phyloP scores from a whole-genome alignment of 2,797 vertebrate genomes.

The Tachyglossus aculeatus region DNA sequence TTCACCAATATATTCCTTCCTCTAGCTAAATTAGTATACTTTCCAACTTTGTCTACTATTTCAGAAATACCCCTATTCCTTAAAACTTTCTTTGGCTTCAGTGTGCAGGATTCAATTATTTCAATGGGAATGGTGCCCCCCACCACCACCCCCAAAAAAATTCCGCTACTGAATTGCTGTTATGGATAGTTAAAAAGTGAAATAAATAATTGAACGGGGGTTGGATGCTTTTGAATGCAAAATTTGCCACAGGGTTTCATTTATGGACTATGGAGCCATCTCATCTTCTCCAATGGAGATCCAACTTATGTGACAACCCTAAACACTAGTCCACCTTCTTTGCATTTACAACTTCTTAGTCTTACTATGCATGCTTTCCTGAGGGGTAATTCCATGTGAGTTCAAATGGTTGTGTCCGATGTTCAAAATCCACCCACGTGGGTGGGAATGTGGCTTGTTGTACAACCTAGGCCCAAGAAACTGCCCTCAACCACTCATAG shows the following conservation, averaged over 20 bases:
- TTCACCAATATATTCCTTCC: slow-evolving; percentile 4
- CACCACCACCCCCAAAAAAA: too few relatives aligned
- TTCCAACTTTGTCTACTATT: slow-evolving; percentile 13
- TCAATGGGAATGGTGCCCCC: neutral
- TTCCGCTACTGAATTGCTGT: slow-evolving; percentile 15
- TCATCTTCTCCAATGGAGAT: neutral
- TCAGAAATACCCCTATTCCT: slow-evolving; percentile 14
- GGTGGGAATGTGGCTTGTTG: slow-evolving; percentile 20
- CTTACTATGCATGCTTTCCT: slow-evolving; percentile 21
- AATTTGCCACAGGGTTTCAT: slow-evolving; percentile 21
- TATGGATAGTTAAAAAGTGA: slow-evolving; percentile 17
- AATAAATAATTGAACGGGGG: slow-evolving; percentile 30
- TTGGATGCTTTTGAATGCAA: slow-evolving; percentile 30
- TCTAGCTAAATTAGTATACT: slow-evolving; percentile 3
- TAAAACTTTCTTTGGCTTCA: slow-evolving; percentile 1
- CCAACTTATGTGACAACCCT: neutral
- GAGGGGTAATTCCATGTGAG: slow-evolving; percentile 18
- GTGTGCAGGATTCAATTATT: slow-evolving; percentile 16
- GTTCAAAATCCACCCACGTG: neutral
- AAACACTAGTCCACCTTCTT: slow-evolving; percentile 23
- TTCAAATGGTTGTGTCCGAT: slow-evolving; percentile 18
- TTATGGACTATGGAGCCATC: neutral
- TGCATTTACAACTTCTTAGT: neutral
- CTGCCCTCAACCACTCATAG: neutral
- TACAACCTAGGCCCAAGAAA: slow-evolving; percentile 1